Percentiles rank a stretch among this genome's conserved stretches.
phyloP scores from a whole-genome alignment of 1,140 invertebrate species.

The Drosophila busckii region DNA sequence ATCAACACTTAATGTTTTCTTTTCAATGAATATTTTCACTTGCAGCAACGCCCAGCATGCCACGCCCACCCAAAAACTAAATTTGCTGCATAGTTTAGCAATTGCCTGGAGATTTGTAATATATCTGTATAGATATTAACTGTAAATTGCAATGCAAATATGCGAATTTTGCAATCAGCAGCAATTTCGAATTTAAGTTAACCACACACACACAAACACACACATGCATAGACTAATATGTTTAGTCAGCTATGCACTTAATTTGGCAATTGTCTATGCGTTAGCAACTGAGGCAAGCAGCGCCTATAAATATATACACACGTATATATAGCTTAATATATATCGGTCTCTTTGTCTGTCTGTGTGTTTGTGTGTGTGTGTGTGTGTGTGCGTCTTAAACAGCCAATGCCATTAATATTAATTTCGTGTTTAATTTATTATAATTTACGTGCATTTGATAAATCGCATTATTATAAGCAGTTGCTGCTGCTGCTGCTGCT shows the following conservation, averaged over 20 bases:
- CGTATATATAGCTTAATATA: neutral
- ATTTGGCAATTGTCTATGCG: conserved; percentile 66
- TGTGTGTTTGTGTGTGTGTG: conserved; percentile 5
- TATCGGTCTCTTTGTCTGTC: neutral
- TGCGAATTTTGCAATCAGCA: conserved; percentile 62
- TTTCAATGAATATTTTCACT: too few species aligned
- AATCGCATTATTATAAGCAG: conserved; percentile 73
- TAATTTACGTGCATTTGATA: conserved; percentile 76
- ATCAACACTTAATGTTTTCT: too few species aligned
- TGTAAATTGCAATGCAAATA: conserved; percentile 59
- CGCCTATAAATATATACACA: neutral
- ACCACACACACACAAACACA: conserved; percentile 4
- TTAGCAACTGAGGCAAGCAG: neutral
- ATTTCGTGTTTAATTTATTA: conserved; percentile 75
- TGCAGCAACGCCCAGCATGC: too few species aligned
- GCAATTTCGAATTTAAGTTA: conserved; percentile 67
- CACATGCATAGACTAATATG: neutral
- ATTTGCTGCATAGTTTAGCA: conserved; percentile 34
- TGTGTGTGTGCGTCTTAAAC: conserved; percentile 25
- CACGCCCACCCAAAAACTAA: too few species aligned
- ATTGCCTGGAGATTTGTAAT: conserved; percentile 52
- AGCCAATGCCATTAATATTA: conserved; percentile 70
- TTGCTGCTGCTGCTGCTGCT: too few species aligned
- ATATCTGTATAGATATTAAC: conserved; percentile 53
- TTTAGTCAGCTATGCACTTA: conserved; percentile 57